Evolutionary conservation across 2,113 vertebrate species (phyloP), one percentile per base, ranked within the genome.

Genomic region (Nerophis ophidion): DNA sequence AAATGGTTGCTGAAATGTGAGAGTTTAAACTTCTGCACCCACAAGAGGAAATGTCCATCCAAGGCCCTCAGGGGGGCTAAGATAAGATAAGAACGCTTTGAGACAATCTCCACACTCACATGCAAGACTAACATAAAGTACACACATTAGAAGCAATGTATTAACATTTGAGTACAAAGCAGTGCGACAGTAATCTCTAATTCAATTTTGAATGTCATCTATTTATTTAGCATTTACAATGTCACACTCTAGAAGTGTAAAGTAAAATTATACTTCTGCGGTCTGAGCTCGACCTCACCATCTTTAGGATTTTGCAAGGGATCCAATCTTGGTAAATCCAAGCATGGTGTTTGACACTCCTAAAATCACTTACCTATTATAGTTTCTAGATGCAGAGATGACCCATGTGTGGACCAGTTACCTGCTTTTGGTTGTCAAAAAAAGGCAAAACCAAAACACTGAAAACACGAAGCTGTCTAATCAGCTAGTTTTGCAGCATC

Each of bases 381-480:
- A 14, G 6, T 66, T 34, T 42, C 36, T 49, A 46, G 63, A 45
- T 61, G 63, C 66, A 64, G 60, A 64, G 44, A 64, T 36, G 38
- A 48, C 63, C 57, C 7, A 3, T 26, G 10, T 61, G 68, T 61
- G 50, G 26, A 68, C 49, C 38, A 59, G 61, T 42, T 56, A 36
- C 38, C 49, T 36, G 42, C 57, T 49, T 60, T 13, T 54, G 59
- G 13, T 48, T 61, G 57, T 65, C 50, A 48, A 35, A 55, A 60
- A 66, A 71, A 49, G 68, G 8, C 46, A 65, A 65, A 57, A 44
- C 11, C 34, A 54, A 48, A 68, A 26, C 35, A 59, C 62, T 62
- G 47, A 53, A 35, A 65, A 1, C 14, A 57, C 50, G 12, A 5
- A 52, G 5, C 26, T 7, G 36, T 45, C n/a, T 35, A 47, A 35